Evolutionary conservation across 2,797 vertebrate genomes (phyloP).

Genomic region (Bradypodion pumilum): DNA sequence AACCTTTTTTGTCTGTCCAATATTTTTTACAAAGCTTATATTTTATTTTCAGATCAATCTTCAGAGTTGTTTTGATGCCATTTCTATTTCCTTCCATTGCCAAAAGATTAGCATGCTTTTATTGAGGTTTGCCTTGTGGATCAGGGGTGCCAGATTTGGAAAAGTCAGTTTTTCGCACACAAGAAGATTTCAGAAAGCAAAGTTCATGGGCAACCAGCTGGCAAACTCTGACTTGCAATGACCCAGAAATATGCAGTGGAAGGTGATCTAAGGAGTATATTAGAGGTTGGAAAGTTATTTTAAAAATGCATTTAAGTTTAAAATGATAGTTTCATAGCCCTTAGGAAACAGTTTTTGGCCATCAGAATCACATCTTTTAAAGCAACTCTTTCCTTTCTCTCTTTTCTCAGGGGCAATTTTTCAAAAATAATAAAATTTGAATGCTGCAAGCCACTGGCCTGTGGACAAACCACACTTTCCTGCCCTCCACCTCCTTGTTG

Average conservation of each 20-base stretch:
- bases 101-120: slow-evolving; percentile 9
- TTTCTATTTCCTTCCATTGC: neutral
- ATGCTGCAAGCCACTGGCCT: too few relatives aligned
- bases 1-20: neutral
- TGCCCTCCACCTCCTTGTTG: too few relatives aligned
- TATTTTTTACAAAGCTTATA: neutral
- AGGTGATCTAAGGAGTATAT: neutral
- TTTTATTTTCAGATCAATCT: neutral
- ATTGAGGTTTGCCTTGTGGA: neutral
- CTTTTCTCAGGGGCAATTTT: too few relatives aligned
- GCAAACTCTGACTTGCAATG: too few relatives aligned
- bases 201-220: neutral
- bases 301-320: neutral
- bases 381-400: too few relatives aligned
- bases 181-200: slow-evolving; percentile 3
- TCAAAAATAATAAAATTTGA: too few relatives aligned
- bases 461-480: too few relatives aligned
- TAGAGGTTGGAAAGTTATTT: neutral
- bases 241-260: neutral
- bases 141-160: slow-evolving; percentile 10
- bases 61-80: neutral
- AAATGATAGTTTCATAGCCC: too few relatives aligned
- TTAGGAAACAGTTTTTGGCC: too few relatives aligned
- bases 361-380: too few relatives aligned
- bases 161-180: slow-evolving; percentile 7